Evolutionary conservation across 2,113 vertebrate genomes (phyloP).

Genomic region (Rallus limicola): DNA sequence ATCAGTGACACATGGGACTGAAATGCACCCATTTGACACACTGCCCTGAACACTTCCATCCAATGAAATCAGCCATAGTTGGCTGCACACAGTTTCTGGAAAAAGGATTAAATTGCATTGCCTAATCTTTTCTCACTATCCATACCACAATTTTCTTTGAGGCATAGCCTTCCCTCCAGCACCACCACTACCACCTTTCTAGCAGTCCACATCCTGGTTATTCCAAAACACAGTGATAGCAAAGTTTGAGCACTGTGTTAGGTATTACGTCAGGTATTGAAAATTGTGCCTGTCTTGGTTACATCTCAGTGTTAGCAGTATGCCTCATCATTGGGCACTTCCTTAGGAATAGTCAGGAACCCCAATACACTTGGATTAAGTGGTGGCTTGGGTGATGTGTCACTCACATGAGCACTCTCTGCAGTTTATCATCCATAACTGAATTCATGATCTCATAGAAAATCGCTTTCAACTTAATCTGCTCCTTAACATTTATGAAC

Average conservation of each 20-base stretch:
- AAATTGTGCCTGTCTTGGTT: background rate
- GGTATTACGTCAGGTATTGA: background rate
- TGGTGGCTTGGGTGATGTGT: background rate
- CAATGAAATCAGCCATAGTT: slow-evolving; percentile 32
- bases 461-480: background rate
- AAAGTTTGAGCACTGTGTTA: background rate
- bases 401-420: rapidly evolving
- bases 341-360: background rate
- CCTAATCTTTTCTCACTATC: slow-evolving; percentile 51
- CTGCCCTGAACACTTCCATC: background rate
- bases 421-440: background rate
- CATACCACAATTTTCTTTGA: slow-evolving; percentile 1
- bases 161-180: background rate
- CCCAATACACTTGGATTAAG: background rate
- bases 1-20: background rate
- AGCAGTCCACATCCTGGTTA: background rate
- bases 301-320: background rate
- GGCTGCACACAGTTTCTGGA: slow-evolving; percentile 48
- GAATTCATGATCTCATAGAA: background rate
- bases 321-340: background rate
- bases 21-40: background rate
- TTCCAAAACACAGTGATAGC: background rate
- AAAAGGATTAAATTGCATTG: slow-evolving; percentile 47
- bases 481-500: background rate
- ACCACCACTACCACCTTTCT: background rate